Evolutionary conservation across 2,113 vertebrate genomes (phyloP).

Genomic region (Tragelaphus imberbis): DNA sequence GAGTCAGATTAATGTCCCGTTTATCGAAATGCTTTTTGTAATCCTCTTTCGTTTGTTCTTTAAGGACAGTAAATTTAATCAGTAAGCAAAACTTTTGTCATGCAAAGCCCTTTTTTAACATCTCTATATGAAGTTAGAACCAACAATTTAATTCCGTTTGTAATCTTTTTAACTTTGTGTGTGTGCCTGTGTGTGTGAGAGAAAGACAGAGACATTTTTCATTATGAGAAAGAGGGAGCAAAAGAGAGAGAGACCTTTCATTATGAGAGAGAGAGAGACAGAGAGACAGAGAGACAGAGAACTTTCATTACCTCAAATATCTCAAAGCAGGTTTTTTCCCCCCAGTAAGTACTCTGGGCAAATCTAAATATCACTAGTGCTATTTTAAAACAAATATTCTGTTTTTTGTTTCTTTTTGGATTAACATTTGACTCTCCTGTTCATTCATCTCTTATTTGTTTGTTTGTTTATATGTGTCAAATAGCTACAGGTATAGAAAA

Average conservation of each 20-base stretch:
- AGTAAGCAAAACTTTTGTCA: background rate
- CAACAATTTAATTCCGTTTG: background rate
- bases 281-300: background rate
- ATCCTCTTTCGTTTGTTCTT: background rate
- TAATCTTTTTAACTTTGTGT: background rate
- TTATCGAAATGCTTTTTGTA: background rate
- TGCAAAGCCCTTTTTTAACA: background rate
- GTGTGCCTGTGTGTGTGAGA: background rate
- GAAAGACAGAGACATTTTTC: background rate
- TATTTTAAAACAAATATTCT: background rate
- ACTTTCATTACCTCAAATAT: background rate
- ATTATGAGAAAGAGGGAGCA: background rate
- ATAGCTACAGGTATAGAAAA: constrained; percentile 22
- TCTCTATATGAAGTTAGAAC: background rate
- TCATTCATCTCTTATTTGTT: constrained; percentile 31
- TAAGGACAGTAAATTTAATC: background rate
- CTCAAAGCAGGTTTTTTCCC: background rate
- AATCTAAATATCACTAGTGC: background rate
- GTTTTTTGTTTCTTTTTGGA: constrained; percentile 23
- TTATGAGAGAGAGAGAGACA: background rate
- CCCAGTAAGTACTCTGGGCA: background rate
- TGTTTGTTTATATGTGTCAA: constrained; percentile 47
- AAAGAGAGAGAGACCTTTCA: background rate
- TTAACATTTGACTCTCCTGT: background rate
- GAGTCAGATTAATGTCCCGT: background rate